phyloP scores from a whole-genome alignment of 2,113 vertebrate species.

The Corythoichthys intestinalis region DNA sequence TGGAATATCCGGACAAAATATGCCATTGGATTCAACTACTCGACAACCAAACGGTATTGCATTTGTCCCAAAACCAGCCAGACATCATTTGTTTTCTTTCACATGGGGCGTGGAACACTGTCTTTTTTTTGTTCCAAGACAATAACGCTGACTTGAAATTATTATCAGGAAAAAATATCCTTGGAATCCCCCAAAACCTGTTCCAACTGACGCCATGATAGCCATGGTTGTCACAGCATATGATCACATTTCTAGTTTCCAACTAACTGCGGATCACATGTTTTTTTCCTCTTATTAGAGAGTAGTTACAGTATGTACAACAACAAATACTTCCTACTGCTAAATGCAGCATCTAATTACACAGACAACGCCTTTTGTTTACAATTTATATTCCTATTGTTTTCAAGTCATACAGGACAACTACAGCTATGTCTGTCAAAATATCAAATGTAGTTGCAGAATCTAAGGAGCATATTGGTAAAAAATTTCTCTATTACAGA shows the following conservation, averaged over 20 bases:
- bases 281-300: not conserved
- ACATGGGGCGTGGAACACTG: not conserved
- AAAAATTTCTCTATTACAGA: too few species aligned
- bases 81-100: not conserved
- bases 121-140: conserved; percentile 37
- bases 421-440: too few species aligned
- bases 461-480: too few species aligned
- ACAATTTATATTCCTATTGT: not conserved
- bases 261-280: conserved; percentile 5
- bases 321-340: not conserved
- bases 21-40: conserved; percentile 78
- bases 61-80: conserved; percentile 31
- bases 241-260: conserved; percentile 66
- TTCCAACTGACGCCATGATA: conserved; percentile 57
- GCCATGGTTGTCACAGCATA: conserved; percentile 36
- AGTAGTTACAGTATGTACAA: not conserved
- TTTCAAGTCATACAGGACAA: too few species aligned
- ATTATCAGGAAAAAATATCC: conserved; percentile 72
- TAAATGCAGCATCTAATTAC: not conserved
- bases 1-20: conserved; percentile 79
- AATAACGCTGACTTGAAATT: conserved; percentile 60
- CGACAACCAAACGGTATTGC: conserved; percentile 89
- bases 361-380: not conserved
- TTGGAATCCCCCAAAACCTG: conserved; percentile 77
- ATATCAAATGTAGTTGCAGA: too few species aligned